Base-by-base conservation (phyloP, 2,797 vertebrate genomes). In the Zenarchopterus dispar region DNA sequence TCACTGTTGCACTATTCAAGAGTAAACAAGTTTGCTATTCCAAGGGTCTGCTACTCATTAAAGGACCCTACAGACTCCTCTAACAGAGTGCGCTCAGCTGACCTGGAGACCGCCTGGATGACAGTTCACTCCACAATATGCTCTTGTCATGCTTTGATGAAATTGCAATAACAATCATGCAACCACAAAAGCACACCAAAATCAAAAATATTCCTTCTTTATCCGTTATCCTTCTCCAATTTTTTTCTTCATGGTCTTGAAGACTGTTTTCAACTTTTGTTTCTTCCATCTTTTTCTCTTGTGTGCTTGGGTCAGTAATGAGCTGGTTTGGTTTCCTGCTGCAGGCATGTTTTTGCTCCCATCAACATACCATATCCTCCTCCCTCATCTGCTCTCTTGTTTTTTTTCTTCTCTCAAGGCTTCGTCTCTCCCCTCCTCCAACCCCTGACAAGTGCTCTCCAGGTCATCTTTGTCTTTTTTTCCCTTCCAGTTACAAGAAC, bases 161-260 rank as follows among this genome's bases (percentile, higher is more conserved):
- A 89, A 92, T 93, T 73, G 81, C 28, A 54, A n/a, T 92, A 93
- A 92, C 77, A 70, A 91, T 70, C 73, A 79, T 5, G 45, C 70
- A 23, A 18, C 54, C 26, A 0, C 56, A 10, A 41, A 62, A 62
- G 69, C 46, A 65, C 18, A 61, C 23, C 60, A 26, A 81, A 70
- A 73, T 45, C 22, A 16, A 4, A 70, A 67, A 73, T 47, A 70
- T 70, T 49, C 47, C 47, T 57, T 56, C 46, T 62, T 72, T 24
- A 56, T 80, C 49, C 47, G 28, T 43, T 36, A n/a, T 55, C 24
- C 26, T 47, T 4, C 17, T 31, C 55, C n/a, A 7, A 23, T 5
- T 13, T 19, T 4, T 47, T 41, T 58, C 58, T 8, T 48, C 48
- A 56, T 66, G 69, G 46, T 44, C 17, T 58, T 31, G 26, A 48